A percentile compares a stretch with the other conserved stretches of the same genome.
These are phyloP conservation scores for Probosciger aterrimus DNA, from an alignment of 2,113 vertebrate species.

Conservation along the genomic window DNA sequence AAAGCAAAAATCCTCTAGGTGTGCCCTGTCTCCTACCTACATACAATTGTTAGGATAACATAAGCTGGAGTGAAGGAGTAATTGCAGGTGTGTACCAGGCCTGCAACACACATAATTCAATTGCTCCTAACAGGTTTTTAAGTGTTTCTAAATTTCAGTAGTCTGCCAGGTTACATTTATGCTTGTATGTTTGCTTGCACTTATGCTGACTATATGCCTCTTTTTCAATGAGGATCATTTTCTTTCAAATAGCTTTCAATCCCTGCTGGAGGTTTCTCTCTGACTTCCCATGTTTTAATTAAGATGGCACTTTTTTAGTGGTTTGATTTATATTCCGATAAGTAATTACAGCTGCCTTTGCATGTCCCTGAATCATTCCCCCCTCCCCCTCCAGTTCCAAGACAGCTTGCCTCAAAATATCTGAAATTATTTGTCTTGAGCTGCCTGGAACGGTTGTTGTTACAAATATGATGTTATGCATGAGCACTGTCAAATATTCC, in stretches of 20 bases:
- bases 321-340: background rate
- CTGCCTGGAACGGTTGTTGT: background rate
- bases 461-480: background rate
- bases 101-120: background rate
- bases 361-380: background rate
- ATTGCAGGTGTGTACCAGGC: background rate
- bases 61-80: background rate
- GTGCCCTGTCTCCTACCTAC: rapidly evolving
- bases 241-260: background rate
- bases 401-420: background rate
- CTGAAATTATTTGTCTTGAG: background rate
- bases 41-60: background rate
- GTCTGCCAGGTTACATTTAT: background rate
- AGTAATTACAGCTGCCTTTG: background rate
- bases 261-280: background rate
- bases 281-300: background rate
- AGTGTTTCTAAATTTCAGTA: background rate
- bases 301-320: background rate
- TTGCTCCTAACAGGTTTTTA: background rate
- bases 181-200: background rate
- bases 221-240: background rate
- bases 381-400: background rate
- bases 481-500: background rate
- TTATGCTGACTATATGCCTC: background rate
- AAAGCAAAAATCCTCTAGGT: background rate